A percentile compares a stretch with the other conserved stretches of the same genome.
phyloP scores from a whole-genome alignment of 1,140 invertebrate genomes.

The Drosophila takahashii region DNA sequence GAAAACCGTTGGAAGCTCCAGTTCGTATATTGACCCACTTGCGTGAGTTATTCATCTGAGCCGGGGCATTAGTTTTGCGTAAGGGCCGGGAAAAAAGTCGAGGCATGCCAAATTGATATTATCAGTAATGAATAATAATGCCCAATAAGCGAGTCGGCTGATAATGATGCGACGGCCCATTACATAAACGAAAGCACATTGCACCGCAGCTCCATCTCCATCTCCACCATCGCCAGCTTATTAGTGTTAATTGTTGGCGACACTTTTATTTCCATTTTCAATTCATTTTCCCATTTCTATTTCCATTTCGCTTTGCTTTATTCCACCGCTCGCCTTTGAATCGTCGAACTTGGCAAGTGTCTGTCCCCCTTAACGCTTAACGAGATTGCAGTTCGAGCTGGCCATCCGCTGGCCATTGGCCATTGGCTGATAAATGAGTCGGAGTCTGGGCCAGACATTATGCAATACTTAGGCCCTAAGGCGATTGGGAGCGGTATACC shows the following conservation, averaged over 20 bases:
- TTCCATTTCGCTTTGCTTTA: constrained; percentile 10
- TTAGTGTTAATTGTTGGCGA: constrained; percentile 59
- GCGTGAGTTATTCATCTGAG: not conserved
- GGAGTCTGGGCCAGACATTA: constrained; percentile 30
- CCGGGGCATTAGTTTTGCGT: constrained; percentile 25
- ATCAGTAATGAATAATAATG: constrained; percentile 77
- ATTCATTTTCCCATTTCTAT: constrained; percentile 22
- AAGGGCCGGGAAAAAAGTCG: constrained; percentile 33
- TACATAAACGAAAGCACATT: constrained; percentile 71
- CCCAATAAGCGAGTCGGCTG: constrained; percentile 55
- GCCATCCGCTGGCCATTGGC: not conserved
- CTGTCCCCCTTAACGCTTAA: constrained; percentile 66
- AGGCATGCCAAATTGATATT: constrained; percentile 60
- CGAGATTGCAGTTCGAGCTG: constrained; percentile 51
- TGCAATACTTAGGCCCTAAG: constrained; percentile 23
- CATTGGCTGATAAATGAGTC: constrained; percentile 1
- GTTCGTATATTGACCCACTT: not conserved
- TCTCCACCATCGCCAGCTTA: constrained; percentile 25
- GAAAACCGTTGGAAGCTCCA: not conserved
- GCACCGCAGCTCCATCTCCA: constrained; percentile 19
- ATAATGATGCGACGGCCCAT: constrained; percentile 56
- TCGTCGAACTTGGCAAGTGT: constrained; percentile 33
- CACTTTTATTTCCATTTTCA: constrained; percentile 42
- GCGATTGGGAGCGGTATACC: constrained; percentile 33
- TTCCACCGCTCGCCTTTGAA: constrained; percentile 20